Conservation (phyloP, 2,888 invertebrate genomes). For the Polyommatus icarus region DNA sequence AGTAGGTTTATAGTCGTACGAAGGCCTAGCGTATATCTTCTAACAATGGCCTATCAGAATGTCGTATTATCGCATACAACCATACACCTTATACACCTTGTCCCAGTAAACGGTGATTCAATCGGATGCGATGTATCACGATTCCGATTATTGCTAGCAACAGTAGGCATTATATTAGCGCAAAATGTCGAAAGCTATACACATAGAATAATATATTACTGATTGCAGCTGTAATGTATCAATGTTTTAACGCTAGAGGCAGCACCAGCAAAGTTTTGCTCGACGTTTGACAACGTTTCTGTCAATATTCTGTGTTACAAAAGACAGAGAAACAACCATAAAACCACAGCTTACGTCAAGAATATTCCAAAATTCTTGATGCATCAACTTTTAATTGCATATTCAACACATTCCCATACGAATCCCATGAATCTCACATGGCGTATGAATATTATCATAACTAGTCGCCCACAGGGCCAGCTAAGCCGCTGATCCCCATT, state of each 20-base stretch:
- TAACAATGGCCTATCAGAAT: conserved; percentile 50
- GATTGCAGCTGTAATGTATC: too few relatives aligned
- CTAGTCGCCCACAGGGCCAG: conserved; percentile 71
- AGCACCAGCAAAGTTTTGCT: too few relatives aligned
- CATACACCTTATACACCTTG: conserved; percentile 36
- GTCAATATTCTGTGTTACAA: too few relatives aligned
- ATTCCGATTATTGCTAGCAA: background rate
- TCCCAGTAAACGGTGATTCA: conserved; percentile 30
- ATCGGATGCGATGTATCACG: background rate
- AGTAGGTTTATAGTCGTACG: conserved; percentile 29
- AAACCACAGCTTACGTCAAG: background rate
- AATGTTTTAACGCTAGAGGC: too few relatives aligned
- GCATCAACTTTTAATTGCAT: background rate
- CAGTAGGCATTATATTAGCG: background rate
- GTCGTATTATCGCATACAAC: conserved; percentile 19
- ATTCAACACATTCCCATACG: conserved; percentile 2
- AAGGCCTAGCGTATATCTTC: conserved; percentile 31
- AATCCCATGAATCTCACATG: background rate
- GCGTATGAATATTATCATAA: conserved; percentile 71
- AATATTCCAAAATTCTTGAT: background rate
- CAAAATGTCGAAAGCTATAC: background rate
- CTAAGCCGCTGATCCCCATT: conserved; percentile 76
- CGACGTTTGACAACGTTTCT: too few relatives aligned
- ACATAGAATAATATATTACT: background rate
- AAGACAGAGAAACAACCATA: background rate